Evolutionary conservation across 2,888 invertebrate species (phyloP).

Genomic region (Trichacis sp.): DNA sequence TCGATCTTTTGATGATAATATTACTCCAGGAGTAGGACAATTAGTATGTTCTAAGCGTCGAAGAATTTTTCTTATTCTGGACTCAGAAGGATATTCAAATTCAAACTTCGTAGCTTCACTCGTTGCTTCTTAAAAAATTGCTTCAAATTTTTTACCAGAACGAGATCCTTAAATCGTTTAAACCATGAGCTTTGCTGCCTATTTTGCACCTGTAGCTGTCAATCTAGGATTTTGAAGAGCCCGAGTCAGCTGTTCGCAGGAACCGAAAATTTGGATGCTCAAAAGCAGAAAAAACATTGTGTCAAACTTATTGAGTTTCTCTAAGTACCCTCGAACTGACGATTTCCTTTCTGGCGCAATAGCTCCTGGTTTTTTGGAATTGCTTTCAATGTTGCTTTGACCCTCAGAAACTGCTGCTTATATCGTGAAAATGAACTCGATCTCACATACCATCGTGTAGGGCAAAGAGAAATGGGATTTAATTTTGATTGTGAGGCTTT

Average conservation of each 20-base stretch:
- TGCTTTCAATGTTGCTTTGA: constrained; percentile 1
- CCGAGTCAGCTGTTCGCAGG: constrained; percentile 3
- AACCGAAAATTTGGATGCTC: constrained; percentile 4
- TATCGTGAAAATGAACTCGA: constrained; percentile 7
- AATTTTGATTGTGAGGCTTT: not conserved
- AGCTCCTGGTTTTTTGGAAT: constrained; percentile 8
- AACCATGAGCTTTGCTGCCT: not conserved
- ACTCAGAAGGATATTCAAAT: not conserved
- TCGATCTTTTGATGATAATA: not conserved
- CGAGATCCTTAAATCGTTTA: not conserved
- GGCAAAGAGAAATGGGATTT: constrained; percentile 7
- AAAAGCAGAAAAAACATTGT: not conserved
- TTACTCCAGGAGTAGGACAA: not conserved
- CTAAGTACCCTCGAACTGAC: constrained; percentile 1
- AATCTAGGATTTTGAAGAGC: constrained; percentile 2
- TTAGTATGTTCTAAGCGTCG: constrained; percentile 12
- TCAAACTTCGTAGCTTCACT: not conserved
- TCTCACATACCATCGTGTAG: constrained; percentile 13
- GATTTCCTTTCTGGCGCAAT: constrained; percentile 11
- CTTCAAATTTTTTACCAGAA: not conserved
- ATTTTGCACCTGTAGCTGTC: constrained; percentile 2
- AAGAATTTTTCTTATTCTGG: constrained; percentile 9
- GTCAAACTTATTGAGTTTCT: constrained; percentile 3
- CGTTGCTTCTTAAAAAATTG: not conserved
- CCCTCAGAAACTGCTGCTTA: constrained; percentile 5